Conservation (phyloP, 2,797 vertebrate species). For the Fratercula arctica region DNA sequence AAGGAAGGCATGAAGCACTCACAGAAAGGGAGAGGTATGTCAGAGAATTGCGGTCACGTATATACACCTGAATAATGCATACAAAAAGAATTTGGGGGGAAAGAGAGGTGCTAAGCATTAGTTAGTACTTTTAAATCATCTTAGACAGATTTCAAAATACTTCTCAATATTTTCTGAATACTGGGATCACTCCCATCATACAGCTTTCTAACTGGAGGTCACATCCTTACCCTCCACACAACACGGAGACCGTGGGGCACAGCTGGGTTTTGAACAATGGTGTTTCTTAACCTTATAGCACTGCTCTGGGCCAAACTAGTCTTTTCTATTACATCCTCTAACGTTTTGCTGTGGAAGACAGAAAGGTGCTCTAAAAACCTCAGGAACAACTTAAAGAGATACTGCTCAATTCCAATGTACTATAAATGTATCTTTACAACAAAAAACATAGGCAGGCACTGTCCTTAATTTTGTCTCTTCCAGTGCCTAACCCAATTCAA, state of each 20-base stretch:
- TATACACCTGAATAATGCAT: not conserved
- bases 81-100: not conserved
- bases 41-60: not conserved
- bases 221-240: not conserved
- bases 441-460: not conserved
- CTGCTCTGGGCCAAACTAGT: not conserved
- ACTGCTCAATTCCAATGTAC: not conserved
- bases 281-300: not conserved
- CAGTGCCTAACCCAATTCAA: not conserved
- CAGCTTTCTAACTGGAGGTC: not conserved
- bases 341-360: not conserved
- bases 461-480: not conserved
- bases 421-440: not conserved
- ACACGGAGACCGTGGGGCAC: not conserved
- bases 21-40: not conserved
- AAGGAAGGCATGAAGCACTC: not conserved
- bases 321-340: not conserved
- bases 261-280: not conserved
- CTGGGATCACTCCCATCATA: not conserved
- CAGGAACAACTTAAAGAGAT: not conserved
- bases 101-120: not conserved
- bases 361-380: not conserved
- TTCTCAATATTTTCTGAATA: not conserved
- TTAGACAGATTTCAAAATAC: not conserved
- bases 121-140: not conserved